Evolutionary conservation across 2,797 vertebrate genomes (phyloP).

Genomic region (Nyctibius grandis): DNA sequence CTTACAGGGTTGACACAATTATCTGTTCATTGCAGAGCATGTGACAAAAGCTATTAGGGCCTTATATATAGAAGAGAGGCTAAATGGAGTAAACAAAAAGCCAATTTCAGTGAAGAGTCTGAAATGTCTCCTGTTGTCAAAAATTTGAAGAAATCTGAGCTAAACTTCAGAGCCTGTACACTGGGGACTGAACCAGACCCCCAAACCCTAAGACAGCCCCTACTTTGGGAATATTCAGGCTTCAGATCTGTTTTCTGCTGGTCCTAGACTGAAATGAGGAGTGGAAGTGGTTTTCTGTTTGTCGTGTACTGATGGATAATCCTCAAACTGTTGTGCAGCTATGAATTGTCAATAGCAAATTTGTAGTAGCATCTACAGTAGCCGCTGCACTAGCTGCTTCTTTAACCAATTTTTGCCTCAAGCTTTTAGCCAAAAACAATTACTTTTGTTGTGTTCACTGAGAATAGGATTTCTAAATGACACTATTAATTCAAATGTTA

Average conservation of each 20-base stretch:
- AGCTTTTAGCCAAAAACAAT: neutral
- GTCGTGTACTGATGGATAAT: neutral
- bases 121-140: neutral
- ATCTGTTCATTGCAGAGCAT: neutral
- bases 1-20: neutral
- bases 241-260: neutral
- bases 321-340: neutral
- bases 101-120: neutral
- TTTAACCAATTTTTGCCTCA: neutral
- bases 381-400: neutral
- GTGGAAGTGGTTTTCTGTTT: neutral
- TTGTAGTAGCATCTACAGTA: neutral
- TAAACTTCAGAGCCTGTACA: neutral
- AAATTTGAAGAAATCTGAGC: neutral
- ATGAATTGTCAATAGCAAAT: neutral
- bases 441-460: neutral
- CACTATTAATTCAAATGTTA: neutral
- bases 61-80: neutral
- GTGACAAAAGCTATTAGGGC: neutral
- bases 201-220: neutral
- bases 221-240: neutral
- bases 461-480: neutral
- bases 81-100: slow-evolving; percentile 29
- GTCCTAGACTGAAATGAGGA: neutral
- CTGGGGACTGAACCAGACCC: neutral